These are phyloP conservation scores for Botia kubotai DNA, from an alignment of 2,797 vertebrate species.

Conservation along the genomic window DNA sequence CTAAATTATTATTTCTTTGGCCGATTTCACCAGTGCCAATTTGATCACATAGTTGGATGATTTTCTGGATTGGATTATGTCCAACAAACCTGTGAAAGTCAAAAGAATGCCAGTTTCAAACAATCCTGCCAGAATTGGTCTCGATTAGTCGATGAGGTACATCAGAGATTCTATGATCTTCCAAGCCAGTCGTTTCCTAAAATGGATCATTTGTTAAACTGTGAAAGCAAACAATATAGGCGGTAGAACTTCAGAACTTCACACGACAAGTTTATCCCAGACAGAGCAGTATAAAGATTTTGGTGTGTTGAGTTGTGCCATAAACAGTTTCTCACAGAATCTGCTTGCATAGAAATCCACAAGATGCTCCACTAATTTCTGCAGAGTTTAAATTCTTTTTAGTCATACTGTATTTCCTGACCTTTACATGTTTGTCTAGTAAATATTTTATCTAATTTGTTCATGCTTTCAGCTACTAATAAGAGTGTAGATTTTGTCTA, in stretches of 20 bases:
- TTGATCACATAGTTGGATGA: too few relatives aligned
- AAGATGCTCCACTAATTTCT: too few relatives aligned
- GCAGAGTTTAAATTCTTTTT: too few relatives aligned
- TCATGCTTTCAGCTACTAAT: too few relatives aligned
- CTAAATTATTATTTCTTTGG: conserved; percentile 7
- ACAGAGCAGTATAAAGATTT: neutral
- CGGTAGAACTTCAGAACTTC: neutral
- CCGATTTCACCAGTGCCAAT: neutral
- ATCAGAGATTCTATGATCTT: neutral
- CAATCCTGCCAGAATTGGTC: neutral
- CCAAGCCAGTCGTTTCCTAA: neutral
- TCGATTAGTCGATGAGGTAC: neutral
- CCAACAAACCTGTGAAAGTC: neutral
- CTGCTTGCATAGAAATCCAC: too few relatives aligned
- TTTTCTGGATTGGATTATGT: neutral
- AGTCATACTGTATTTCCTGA: too few relatives aligned
- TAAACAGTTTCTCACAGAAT: too few relatives aligned
- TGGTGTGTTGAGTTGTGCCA: neutral
- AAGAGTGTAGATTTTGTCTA: neutral
- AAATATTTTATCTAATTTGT: too few relatives aligned
- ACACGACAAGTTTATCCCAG: neutral
- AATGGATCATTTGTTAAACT: neutral
- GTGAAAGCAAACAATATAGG: neutral
- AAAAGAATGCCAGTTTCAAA: neutral
- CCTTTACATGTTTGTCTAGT: too few relatives aligned